These are phyloP conservation scores for Eurystomus gularis DNA, from an alignment of 2,113 vertebrate genomes.

Conservation along the genomic window DNA sequence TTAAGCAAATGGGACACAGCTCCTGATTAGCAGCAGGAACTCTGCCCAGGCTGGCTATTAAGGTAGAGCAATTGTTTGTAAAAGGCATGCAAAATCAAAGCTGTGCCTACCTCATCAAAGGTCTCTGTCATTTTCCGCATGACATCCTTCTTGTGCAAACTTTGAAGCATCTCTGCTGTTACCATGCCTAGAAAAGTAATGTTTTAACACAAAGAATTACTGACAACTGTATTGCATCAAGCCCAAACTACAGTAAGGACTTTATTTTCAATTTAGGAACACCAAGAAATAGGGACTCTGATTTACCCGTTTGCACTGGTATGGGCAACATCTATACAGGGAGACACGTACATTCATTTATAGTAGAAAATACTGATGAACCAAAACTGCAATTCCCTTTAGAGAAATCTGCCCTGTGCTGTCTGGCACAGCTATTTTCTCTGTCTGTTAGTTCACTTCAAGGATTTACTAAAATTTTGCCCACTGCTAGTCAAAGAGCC, in stretches of 20 bases:
- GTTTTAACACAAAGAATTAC: background rate
- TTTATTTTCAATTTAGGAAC: background rate
- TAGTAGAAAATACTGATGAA: background rate
- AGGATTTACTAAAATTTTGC: background rate
- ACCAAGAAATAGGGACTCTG: background rate
- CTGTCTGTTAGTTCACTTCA: background rate
- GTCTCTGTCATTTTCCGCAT: slow-evolving; percentile 88
- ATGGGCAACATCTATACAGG: background rate
- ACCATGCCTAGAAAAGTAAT: slow-evolving; percentile 79
- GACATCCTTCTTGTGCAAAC: slow-evolving; percentile 77
- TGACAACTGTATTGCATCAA: background rate
- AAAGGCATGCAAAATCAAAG: background rate
- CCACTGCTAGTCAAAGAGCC: background rate
- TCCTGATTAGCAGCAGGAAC: background rate
- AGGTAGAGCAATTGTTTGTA: background rate
- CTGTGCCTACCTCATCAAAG: slow-evolving; percentile 82
- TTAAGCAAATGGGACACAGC: background rate
- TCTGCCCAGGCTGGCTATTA: background rate
- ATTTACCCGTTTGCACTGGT: background rate
- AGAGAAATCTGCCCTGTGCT: background rate
- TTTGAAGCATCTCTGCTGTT: slow-evolving; percentile 91
- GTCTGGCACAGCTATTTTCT: background rate
- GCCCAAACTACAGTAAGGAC: background rate
- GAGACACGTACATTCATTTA: background rate
- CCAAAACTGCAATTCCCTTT: background rate